phyloP scores from a whole-genome alignment of 92 coral and sea anemone genomes.

The Phenganax marumi region DNA sequence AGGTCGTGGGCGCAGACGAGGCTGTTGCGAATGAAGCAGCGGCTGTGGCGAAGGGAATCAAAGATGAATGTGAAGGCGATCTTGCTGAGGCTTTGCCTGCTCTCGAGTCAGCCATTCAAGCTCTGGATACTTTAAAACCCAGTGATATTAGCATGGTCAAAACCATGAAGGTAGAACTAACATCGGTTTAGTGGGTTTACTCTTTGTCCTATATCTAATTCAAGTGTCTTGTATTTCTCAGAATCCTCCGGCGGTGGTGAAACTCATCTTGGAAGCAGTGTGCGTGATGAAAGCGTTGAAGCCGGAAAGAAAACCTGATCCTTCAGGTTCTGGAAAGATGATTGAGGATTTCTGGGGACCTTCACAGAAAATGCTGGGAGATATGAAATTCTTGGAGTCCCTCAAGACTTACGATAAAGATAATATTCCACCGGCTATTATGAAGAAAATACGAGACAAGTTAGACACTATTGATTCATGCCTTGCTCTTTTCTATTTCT shows the following conservation, averaged over 20 bases:
- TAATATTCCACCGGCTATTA: constrained; percentile 76
- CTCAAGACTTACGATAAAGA: constrained; percentile 95
- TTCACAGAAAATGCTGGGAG: constrained; percentile 95
- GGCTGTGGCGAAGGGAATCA: constrained; percentile 94
- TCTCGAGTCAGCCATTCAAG: constrained; percentile 96
- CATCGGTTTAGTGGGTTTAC: not conserved
- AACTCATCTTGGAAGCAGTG: constrained; percentile 95
- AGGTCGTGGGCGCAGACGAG: constrained; percentile 99
- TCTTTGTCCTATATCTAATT: not conserved
- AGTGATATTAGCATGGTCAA: constrained; percentile 99
- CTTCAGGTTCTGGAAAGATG: constrained; percentile 99
- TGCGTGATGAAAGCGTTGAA: constrained; percentile 91
- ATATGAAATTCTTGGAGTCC: constrained; percentile 92
- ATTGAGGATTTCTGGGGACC: constrained; percentile 99
- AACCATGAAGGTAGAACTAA: constrained; percentile 79
- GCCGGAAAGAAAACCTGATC: constrained; percentile 98
- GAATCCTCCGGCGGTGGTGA: constrained; percentile 97
- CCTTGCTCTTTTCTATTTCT: not conserved
- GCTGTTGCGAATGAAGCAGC: constrained; percentile 99
- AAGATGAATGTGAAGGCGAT: constrained; percentile 97
- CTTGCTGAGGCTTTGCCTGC: constrained; percentile 99
- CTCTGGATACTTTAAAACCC: constrained; percentile 93
- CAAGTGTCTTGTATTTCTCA: constrained; percentile 8
- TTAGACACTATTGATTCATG: constrained; percentile 43
- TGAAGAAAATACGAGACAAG: constrained; percentile 98